Evolutionary conservation across 2,113 vertebrate species (phyloP).

Genomic region (Anoplopoma fimbria): DNA sequence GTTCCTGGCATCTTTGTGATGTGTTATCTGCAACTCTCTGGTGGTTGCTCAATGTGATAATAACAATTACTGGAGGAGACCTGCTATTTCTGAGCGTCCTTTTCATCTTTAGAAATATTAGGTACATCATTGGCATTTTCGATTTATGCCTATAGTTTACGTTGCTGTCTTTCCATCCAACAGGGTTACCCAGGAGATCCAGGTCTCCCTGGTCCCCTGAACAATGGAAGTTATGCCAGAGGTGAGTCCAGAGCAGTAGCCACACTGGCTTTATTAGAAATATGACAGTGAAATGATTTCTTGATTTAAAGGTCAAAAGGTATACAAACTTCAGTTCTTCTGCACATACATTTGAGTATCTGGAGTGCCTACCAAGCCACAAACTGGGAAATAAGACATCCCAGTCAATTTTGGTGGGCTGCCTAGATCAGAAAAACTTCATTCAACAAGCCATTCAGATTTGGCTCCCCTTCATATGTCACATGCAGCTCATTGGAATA

Average conservation of each 20-base stretch:
- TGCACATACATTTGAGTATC: background rate
- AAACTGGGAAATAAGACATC: background rate
- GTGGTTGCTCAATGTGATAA: background rate
- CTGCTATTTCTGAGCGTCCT: background rate
- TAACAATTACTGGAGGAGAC: background rate
- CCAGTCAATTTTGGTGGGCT: background rate
- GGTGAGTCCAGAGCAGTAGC: conserved; percentile 45
- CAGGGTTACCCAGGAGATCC: conserved; percentile 70
- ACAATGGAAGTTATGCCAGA: conserved; percentile 49
- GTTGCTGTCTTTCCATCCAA: background rate
- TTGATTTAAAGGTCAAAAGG: background rate
- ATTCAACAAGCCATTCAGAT: background rate
- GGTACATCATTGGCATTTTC: background rate
- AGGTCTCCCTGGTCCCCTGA: conserved; percentile 35
- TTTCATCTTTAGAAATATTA: background rate
- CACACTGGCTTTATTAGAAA: background rate
- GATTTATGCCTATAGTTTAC: background rate
- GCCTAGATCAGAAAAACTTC: background rate
- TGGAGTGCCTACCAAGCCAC: background rate
- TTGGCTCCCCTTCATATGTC: background rate
- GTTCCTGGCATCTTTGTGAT: background rate
- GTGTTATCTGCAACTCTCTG: conserved; percentile 6
- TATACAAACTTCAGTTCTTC: background rate
- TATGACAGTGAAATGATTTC: background rate
- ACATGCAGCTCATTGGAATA: background rate